Evolutionary conservation across 2,797 vertebrate species (phyloP).

Genomic region (Graptemys geographica): DNA sequence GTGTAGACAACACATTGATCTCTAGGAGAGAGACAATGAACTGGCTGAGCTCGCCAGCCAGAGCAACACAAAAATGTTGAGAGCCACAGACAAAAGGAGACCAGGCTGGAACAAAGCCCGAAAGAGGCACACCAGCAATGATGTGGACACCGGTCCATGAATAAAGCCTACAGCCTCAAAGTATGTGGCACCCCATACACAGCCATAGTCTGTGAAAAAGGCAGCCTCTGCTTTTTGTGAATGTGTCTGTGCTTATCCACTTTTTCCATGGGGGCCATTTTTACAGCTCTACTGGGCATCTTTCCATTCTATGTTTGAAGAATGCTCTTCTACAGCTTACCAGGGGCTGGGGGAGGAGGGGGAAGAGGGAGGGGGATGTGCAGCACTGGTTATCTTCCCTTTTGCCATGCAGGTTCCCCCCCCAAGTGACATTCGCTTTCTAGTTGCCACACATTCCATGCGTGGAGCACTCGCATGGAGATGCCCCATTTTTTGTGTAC

Average conservation of each 20-base stretch:
- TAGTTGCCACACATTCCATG: not conserved
- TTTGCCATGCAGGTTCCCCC: not conserved
- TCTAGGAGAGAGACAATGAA: not conserved
- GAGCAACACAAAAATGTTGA: not conserved
- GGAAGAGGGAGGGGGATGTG: not conserved
- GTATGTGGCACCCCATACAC: not conserved
- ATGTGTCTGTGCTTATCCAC: not conserved
- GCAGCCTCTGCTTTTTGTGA: not conserved
- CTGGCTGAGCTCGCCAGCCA: not conserved
- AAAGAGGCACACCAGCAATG: not conserved
- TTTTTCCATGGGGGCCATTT: not conserved
- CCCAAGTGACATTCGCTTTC: not conserved
- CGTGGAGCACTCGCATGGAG: not conserved
- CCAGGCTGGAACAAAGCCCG: not conserved
- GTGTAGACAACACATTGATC: not conserved
- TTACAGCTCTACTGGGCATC: not conserved
- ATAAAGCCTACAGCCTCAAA: not conserved
- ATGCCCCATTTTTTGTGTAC: accelerated
- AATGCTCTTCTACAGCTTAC: not conserved
- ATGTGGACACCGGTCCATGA: not conserved
- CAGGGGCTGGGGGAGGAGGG: not conserved
- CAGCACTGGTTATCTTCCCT: not conserved
- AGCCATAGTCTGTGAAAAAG: not conserved
- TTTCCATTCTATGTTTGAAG: not conserved
- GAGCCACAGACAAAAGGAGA: not conserved